Conservation (phyloP, 2,113 vertebrate species). For the Vulpes ferrilata region DNA sequence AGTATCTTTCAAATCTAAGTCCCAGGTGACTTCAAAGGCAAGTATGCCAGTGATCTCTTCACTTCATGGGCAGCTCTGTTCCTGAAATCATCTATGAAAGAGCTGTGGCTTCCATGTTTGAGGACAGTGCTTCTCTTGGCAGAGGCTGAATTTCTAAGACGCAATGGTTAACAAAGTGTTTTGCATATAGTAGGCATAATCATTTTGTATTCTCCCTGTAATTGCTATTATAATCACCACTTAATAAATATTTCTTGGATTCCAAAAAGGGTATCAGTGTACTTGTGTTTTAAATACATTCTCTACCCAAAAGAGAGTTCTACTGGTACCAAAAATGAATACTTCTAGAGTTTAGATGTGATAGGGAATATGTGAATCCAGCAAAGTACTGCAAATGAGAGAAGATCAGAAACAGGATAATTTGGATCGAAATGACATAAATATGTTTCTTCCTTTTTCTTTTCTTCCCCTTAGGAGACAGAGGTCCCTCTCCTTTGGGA, state of each 20-base stretch:
- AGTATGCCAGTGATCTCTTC: not conserved
- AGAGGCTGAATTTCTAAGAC: slow-evolving; percentile 15
- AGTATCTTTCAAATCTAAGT: not conserved
- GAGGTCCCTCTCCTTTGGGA: not conserved
- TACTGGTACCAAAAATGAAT: not conserved
- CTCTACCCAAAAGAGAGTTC: slow-evolving; percentile 9
- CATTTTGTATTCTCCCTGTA: not conserved
- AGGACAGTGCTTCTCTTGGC: not conserved
- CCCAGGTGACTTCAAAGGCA: not conserved
- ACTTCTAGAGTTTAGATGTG: not conserved
- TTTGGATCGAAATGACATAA: not conserved
- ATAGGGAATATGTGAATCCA: not conserved
- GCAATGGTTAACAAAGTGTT: not conserved
- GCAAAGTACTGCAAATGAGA: not conserved
- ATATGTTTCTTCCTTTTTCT: not conserved
- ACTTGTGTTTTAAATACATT: not conserved
- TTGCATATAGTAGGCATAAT: not conserved
- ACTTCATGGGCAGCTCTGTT: not conserved
- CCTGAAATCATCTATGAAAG: not conserved
- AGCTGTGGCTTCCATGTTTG: not conserved
- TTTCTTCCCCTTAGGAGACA: not conserved
- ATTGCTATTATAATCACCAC: not conserved
- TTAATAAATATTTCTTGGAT: not conserved
- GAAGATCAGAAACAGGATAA: not conserved
- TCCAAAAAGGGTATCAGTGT: not conserved